phyloP scores from a whole-genome alignment of 2,888 invertebrate species.

The Melinaea menophilus region DNA sequence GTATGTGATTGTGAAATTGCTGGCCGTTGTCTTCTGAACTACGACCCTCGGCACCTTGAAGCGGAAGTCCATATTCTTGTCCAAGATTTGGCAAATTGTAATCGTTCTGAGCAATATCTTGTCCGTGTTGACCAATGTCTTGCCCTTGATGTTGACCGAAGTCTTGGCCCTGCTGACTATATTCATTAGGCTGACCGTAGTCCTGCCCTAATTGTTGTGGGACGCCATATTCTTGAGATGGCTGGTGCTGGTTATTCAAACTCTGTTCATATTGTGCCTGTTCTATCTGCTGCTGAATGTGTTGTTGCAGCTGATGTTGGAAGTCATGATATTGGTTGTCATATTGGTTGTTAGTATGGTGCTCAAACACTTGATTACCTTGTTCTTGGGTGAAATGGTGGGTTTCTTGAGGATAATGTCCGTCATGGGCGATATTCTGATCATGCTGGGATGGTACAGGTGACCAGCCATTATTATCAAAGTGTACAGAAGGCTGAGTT shows the following conservation, averaged over 20 bases:
- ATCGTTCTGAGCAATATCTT: constrained; percentile 30
- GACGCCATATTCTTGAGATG: constrained; percentile 39
- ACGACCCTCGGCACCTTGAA: constrained; percentile 60
- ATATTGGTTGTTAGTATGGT: constrained; percentile 55
- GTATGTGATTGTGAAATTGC: constrained; percentile 67
- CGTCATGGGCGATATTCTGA: constrained; percentile 39
- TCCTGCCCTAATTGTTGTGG: constrained; percentile 35
- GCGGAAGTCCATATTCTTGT: constrained; percentile 57
- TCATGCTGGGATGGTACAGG: constrained; percentile 60
- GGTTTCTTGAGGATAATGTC: constrained; percentile 45
- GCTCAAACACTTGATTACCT: constrained; percentile 63
- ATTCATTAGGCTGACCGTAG: constrained; percentile 34
- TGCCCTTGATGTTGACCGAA: constrained; percentile 34
- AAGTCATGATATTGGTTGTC: constrained; percentile 55
- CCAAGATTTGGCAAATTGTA: constrained; percentile 34
- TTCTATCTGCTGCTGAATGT: constrained; percentile 65
- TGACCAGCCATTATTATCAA: constrained; percentile 69
- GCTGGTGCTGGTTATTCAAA: constrained; percentile 40
- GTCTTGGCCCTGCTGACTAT: constrained; percentile 34
- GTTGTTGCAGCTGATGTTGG: constrained; percentile 61
- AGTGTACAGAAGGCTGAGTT: constrained; percentile 38
- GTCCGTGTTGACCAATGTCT: constrained; percentile 33
- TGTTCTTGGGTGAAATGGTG: constrained; percentile 62
- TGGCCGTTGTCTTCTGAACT: constrained; percentile 51
- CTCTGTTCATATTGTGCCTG: constrained; percentile 49